These are phyloP conservation scores for Odontamblyopus lacepedii DNA, from an alignment of 2,797 vertebrate species.

Conservation along the genomic window DNA sequence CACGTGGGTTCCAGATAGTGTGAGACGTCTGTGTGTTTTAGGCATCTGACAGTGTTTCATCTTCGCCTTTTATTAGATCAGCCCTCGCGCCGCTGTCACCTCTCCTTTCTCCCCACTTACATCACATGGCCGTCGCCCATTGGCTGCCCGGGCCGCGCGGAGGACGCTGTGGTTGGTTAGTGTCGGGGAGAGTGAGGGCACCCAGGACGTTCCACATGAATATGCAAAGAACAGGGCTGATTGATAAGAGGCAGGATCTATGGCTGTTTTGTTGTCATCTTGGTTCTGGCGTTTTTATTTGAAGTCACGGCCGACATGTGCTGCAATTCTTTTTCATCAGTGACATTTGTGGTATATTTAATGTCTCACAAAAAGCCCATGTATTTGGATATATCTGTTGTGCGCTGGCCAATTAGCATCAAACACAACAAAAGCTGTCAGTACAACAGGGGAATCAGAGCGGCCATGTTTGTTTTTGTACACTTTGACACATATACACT, in stretches of 20 bases:
- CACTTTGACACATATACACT: neutral
- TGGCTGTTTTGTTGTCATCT: constrained; percentile 17
- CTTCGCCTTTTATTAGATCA: constrained; percentile 78
- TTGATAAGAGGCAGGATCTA: constrained; percentile 29
- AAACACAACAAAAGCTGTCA: constrained; percentile 18
- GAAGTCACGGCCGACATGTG: constrained; percentile 14
- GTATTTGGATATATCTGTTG: constrained; percentile 17
- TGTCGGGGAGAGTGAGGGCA: constrained; percentile 30
- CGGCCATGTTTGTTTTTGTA: constrained; percentile 3
- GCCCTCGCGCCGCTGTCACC: constrained; percentile 73
- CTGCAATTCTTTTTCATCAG: constrained; percentile 11
- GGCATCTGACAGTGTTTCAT: constrained; percentile 76
- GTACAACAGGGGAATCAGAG: neutral
- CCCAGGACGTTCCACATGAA: constrained; percentile 38
- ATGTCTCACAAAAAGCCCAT: constrained; percentile 7
- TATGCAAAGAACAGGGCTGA: constrained; percentile 38
- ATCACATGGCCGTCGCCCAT: constrained; percentile 55
- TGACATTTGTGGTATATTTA: constrained; percentile 2
- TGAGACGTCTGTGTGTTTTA: constrained; percentile 66
- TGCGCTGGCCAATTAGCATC: constrained; percentile 21
- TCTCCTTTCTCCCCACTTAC: constrained; percentile 67
- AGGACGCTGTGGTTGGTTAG: constrained; percentile 64
- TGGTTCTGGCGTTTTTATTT: constrained; percentile 18
- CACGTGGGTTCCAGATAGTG: constrained; percentile 22
- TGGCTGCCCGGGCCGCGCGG: constrained; percentile 30